phyloP scores from a whole-genome alignment of 2,113 vertebrate species.

The Ia io region DNA sequence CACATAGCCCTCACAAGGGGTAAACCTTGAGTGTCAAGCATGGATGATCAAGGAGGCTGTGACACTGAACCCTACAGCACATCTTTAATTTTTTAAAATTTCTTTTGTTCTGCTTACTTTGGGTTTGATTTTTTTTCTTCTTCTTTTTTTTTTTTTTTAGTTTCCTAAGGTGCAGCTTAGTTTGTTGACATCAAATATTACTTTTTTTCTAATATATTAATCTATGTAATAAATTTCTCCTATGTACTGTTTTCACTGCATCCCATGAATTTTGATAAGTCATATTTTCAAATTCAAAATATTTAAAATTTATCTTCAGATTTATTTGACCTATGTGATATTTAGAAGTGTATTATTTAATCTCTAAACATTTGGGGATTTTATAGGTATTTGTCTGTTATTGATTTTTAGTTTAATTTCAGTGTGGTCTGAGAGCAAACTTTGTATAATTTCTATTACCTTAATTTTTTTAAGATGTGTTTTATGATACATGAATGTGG shows the following conservation, averaged over 20 bases:
- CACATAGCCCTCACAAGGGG: too few species aligned
- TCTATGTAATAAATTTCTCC: background rate
- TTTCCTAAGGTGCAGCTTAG: background rate
- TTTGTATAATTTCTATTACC: background rate
- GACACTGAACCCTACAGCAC: too few species aligned
- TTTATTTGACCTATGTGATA: background rate
- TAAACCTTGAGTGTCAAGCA: too few species aligned
- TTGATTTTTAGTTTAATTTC: background rate
- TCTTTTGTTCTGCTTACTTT: background rate
- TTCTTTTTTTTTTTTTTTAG: background rate
- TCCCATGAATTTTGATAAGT: background rate
- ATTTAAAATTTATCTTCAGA: background rate
- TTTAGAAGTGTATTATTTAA: background rate
- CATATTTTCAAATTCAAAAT: slow-evolving; percentile 10
- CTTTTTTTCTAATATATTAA: background rate
- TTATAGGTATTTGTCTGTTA: background rate
- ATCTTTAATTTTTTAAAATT: too few species aligned
- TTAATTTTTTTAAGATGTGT: background rate
- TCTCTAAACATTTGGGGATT: background rate
- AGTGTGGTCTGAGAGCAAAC: background rate
- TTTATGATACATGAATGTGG: slow-evolving; percentile 19
- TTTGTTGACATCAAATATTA: background rate
- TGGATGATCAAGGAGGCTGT: too few species aligned
- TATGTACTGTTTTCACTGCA: background rate
- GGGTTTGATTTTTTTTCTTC: background rate